These are phyloP conservation scores for Aphis craccivora DNA, from an alignment of 1,140 invertebrate species.

Conservation along the genomic window DNA sequence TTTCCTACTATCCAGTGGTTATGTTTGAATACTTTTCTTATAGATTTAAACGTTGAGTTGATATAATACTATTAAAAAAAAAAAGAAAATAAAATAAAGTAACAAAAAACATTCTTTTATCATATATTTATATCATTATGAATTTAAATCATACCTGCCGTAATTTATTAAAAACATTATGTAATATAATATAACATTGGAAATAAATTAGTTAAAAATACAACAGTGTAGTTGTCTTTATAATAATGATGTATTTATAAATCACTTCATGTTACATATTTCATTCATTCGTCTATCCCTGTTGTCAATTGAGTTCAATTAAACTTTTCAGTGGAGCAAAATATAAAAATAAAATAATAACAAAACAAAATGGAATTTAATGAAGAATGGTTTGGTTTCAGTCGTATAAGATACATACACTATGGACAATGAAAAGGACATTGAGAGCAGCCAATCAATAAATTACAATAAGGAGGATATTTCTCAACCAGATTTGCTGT, in stretches of 20 bases:
- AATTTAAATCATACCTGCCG: neutral
- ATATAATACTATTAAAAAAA: too few species aligned
- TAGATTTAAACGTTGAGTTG: too few species aligned
- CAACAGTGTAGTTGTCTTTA: neutral
- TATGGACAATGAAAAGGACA: constrained; percentile 49
- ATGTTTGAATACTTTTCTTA: neutral
- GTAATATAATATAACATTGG: neutral
- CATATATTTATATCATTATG: too few species aligned
- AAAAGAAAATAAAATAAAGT: too few species aligned
- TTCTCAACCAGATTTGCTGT: constrained; percentile 46
- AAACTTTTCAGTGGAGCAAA: constrained; percentile 27
- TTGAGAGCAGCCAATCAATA: constrained; percentile 27
- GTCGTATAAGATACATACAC: constrained; percentile 50
- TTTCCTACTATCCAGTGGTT: neutral
- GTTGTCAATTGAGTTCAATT: constrained; percentile 54
- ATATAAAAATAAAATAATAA: constrained; percentile 44
- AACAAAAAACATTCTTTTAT: neutral
- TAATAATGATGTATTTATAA: neutral
- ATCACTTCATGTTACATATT: neutral
- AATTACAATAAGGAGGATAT: constrained; percentile 24
- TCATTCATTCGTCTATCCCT: constrained; percentile 5
- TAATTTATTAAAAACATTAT: neutral
- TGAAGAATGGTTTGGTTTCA: constrained; percentile 55
- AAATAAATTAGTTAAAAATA: neutral
- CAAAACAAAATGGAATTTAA: constrained; percentile 53